Evolutionary conservation across 53 echinoderm and acorn worm species (phyloP).

Genomic region (Pentamera pediparva): DNA sequence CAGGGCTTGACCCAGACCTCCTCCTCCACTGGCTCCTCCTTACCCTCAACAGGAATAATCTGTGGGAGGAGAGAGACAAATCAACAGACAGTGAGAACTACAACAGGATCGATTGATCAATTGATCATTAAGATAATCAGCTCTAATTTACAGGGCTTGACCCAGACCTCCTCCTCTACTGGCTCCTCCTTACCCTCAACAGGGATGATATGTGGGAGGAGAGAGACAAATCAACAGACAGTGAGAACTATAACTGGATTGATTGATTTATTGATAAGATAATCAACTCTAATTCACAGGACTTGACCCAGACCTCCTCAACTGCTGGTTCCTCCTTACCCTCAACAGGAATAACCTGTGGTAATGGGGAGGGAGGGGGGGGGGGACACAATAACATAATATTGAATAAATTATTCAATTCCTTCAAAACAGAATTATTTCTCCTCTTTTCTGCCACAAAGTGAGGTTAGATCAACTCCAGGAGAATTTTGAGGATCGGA

Average conservation of each 20-base stretch:
- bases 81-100: too few species aligned
- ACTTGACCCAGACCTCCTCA: conserved; percentile 45
- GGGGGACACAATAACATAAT: too few species aligned
- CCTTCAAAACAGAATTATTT: too few species aligned
- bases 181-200: not conserved
- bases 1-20: conserved; percentile 62
- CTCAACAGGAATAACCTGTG: not conserved
- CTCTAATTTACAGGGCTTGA: not conserved
- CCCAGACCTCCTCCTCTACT: conserved; percentile 9
- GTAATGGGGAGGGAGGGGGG: too few species aligned
- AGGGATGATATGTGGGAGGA: not conserved
- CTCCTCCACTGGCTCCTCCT: not conserved
- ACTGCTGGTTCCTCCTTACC: not conserved
- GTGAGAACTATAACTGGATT: too few species aligned
- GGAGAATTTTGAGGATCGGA: too few species aligned
- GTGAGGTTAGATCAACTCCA: too few species aligned
- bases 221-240: too few species aligned
- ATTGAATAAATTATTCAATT: too few species aligned
- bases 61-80: not conserved
- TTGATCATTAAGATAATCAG: not conserved
- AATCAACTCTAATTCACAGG: conserved; percentile 28
- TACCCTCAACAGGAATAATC: not conserved
- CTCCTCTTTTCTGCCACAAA: too few species aligned
- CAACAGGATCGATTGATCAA: not conserved
- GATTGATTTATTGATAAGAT: not conserved